Evolutionary conservation across 2,888 invertebrate species (phyloP).

Genomic region (Pelosia muscerda): DNA sequence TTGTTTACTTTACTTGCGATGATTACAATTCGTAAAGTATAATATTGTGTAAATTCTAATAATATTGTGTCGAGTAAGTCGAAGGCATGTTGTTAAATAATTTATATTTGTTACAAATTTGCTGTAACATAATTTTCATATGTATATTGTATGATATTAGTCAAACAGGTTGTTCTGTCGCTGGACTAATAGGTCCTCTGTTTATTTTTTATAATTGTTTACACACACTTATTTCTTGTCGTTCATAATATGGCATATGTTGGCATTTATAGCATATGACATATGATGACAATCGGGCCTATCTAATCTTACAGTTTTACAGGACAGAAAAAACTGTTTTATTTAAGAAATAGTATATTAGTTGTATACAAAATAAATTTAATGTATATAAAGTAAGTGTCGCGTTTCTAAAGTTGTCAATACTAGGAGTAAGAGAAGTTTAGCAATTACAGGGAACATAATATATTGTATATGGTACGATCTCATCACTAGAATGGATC

Average conservation of each 20-base stretch:
- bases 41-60: neutral
- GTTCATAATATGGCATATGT: neutral
- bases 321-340: too few relatives aligned
- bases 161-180: neutral
- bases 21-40: neutral
- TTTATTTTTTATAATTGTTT: neutral
- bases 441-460: slow-evolving; percentile 17
- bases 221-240: neutral
- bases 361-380: neutral
- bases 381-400: slow-evolving; percentile 15
- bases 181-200: neutral
- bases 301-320: too few relatives aligned
- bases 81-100: neutral
- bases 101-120: neutral
- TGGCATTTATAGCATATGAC: too few relatives aligned
- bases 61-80: neutral
- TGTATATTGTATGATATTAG: neutral
- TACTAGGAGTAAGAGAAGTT: slow-evolving; percentile 10
- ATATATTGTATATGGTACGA: slow-evolving; percentile 2
- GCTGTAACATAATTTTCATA: neutral
- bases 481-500: slow-evolving; percentile 16
- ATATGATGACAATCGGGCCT: too few relatives aligned
- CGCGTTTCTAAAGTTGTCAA: slow-evolving; percentile 13
- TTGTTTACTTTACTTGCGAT: neutral
- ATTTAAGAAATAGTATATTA: neutral